Base-by-base conservation (phyloP, 2,888 invertebrate species). In the Xanthostigma xanthostigma region DNA sequence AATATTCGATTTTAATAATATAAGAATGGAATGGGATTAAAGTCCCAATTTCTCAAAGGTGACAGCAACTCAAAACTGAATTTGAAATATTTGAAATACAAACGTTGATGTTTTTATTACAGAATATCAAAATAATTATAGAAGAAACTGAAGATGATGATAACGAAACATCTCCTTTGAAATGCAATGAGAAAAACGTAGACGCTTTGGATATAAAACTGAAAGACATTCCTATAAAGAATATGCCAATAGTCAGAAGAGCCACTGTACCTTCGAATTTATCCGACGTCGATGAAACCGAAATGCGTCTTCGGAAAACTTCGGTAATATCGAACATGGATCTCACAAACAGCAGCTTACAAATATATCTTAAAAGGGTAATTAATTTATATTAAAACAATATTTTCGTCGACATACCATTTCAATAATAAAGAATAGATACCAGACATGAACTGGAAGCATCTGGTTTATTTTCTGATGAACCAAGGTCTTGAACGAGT, bases 301-400 rank as follows among this genome's bases (percentile, higher is more conserved):
- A 72, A 10, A 66, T 74, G 10, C 62, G 77, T 17, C 69, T 69
- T 50, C 69, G 79, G 53, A 79, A 78, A 60, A 76, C 76, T 45
- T 82, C 83, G 2, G 78, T 83, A 37, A 78, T 82, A 56, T 81
- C 82, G 13, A 75, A 79, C 55, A 75, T 83, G 74, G 83, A 84
- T 64, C 83, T 84, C 63, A 81, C 79, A 36, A 83, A 83, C 53
- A 83, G 83, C 56, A 81, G 79, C 60, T 65, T 82, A 51, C 81
- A 81, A 59, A 69, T 84, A 50, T 81, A 81, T 62, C 69, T 82
- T 64, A 37, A 43, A 35, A 62, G 65, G 56, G 78, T 27, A 27
- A 27, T 41, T 9, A 14, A 2, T 48, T 43, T 14, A 13, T 42
- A 41, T 17, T n/a, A n/a, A n/a, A n/a, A n/a, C n/a, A n/a, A n/a